Evolutionary conservation across 2,797 vertebrate species (phyloP).

Genomic region (Pangasius sanitwongsei): DNA sequence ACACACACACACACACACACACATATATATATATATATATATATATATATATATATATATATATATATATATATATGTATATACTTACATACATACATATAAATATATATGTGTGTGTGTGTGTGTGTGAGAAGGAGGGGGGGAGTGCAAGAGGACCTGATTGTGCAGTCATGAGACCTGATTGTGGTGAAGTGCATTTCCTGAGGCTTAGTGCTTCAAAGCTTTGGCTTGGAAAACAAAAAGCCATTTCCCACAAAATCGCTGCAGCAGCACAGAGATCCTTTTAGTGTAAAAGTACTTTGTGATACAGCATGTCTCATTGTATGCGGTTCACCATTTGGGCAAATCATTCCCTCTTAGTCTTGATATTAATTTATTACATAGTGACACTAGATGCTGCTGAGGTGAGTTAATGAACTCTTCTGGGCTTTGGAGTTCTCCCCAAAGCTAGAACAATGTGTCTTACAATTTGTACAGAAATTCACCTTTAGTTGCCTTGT

Average conservation of each 20-base stretch:
- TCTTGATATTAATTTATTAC: conserved; percentile 56
- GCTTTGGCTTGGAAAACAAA: conserved; percentile 68
- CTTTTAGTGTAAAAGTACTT: conserved; percentile 57
- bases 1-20: no score
- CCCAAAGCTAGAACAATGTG: conserved; percentile 50
- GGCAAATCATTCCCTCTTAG: conserved; percentile 46
- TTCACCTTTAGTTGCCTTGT: conserved; percentile 58
- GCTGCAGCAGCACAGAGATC: conserved; percentile 38
- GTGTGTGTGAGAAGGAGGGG: conserved; percentile 13
- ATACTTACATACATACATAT: no score
- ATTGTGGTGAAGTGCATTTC: conserved; percentile 66
- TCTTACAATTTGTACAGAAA: conserved; percentile 66
- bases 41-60: conserved; percentile 41
- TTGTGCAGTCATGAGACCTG: conserved; percentile 59
- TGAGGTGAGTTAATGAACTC: conserved; percentile 45
- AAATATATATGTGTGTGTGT: no score
- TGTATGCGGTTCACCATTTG: conserved; percentile 64
- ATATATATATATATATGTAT: no score
- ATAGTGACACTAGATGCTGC: conserved; percentile 26
- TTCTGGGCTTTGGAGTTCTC: background rate
- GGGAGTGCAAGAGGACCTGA: conserved; percentile 49
- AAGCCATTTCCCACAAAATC: conserved; percentile 71
- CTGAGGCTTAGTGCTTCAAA: conserved; percentile 66
- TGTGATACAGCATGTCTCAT: conserved; percentile 55
- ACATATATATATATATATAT: conserved; percentile 38